Evolutionary conservation across 1,140 invertebrate species (phyloP).

Genomic region (Drosophila paulistorum): DNA sequence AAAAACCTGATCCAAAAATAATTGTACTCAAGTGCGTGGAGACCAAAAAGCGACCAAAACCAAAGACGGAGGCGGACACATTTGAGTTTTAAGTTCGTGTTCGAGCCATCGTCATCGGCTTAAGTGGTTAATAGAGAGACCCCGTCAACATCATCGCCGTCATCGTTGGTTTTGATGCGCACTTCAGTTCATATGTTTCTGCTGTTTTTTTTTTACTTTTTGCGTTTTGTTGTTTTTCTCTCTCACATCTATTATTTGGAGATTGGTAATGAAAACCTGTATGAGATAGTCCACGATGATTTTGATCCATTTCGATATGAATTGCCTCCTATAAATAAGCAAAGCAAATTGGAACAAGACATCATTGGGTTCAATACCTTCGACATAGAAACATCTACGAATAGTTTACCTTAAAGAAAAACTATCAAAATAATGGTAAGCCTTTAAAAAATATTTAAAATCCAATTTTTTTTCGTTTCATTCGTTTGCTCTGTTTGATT

Average conservation of each 20-base stretch:
- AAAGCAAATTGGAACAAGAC: constrained; percentile 42
- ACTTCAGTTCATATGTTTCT: constrained; percentile 46
- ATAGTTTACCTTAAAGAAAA: background rate
- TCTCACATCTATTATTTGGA: constrained; percentile 16
- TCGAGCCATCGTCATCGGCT: constrained; percentile 30
- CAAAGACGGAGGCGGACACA: constrained; percentile 48
- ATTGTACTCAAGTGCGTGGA: constrained; percentile 52
- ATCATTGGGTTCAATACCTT: constrained; percentile 79
- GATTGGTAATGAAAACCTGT: constrained; percentile 52
- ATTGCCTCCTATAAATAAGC: constrained; percentile 63
- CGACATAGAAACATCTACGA: constrained; percentile 56
- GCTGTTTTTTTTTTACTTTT: background rate
- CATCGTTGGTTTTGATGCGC: constrained; percentile 53
- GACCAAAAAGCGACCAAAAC: constrained; percentile 7
- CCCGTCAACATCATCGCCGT: background rate
- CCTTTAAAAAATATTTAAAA: background rate
- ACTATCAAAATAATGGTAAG: constrained; percentile 1
- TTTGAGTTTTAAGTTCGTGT: constrained; percentile 10
- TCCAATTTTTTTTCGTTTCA: background rate
- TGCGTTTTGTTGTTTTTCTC: constrained; percentile 3
- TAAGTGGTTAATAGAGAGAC: constrained; percentile 67
- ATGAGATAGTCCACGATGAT: constrained; percentile 20
- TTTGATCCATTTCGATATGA: constrained; percentile 8
- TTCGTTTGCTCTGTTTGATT: background rate
- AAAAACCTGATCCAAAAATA: constrained; percentile 67